Evolutionary conservation across 2,113 vertebrate genomes (phyloP), one percentile per base, ranked within the genome.

Genomic region (Copsychus sechellarum): DNA sequence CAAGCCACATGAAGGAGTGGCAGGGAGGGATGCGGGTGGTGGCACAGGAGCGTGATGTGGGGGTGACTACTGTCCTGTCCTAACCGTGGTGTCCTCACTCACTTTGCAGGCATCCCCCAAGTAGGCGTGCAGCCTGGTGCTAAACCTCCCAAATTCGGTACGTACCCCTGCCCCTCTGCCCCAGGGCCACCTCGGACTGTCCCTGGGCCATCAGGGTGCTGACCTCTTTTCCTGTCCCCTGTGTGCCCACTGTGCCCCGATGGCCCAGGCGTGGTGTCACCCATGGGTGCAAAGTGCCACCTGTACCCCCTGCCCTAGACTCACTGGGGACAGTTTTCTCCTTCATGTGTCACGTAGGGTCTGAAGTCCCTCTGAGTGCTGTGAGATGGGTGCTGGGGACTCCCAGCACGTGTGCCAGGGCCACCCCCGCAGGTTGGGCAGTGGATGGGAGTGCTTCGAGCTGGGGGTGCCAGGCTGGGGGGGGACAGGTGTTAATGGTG

Each of bases 141-240:
- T 88, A 98, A 98, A 78, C 96, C 97, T 89, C 93, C 98, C 51
- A 98, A 98, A 95, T 98, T 97, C 0, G 98, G 97, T 97, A 96
- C 1, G 95, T 95, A 76, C 20, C 34, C 18, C 58, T 47, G 50
- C 6, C 29, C 23, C 26, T 4, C 22, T 42, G 50, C 17, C 67
- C 69, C 53, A 54, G 19, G 31, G 67, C 53, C 45, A 16, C 31
- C 42, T 79, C 0, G 0, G 43, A 15, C 24, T 8, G 3, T 31
- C 51, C 25, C 65, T 0, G 1, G 56, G 58, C 38, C 21, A 8
- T 29, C 0, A 0, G 65, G 72, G 9, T 28, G 29, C 65, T 89
- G 56, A 53, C 20, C 25, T 81, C 6, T 1, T 36, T 60, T 58
- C 2, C 0, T 53, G 19, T 22, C 13, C 80, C 42, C 50, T 66